Evolutionary conservation across 2,113 vertebrate genomes (phyloP), one percentile per base, ranked within the genome.

Genomic region (Chlorodrepanis virens): DNA sequence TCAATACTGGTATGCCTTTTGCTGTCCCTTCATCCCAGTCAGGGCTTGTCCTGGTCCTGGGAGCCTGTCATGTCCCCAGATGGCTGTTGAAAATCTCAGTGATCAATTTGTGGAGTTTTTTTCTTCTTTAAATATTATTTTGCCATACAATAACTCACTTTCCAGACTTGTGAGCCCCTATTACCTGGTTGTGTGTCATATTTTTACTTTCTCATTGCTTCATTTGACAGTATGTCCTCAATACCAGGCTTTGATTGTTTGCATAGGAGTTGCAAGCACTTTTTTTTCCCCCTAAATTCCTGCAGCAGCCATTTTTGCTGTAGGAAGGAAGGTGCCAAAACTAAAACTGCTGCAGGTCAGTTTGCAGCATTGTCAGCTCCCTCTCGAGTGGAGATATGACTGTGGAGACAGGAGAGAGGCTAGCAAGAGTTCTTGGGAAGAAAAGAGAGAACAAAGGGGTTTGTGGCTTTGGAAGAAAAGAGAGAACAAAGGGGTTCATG

Each of bases 1-100:
- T 99, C 95, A 99, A 99, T 83, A 99, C 99, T 97, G 99, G 99
- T 99, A 92, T 80, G 80, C 25, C 47, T 69, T 76, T 71, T 89
- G 57, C 83, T 90, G 42, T 63, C 14, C n/a, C 15, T 85, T 24
- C 14, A 23, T 16, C 47, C 49, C 50, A 77, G 59, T 33, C 60
- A 42, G 12, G 0, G 0, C 31, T 69, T 59, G 27, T 28, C 15
- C 5, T 15, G 11, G 3, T 45, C 27, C 24, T 77, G 14, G 33
- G 69, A 92, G 42, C 53, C 40, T 10, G 5, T 47, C 24, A 6
- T 42, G 28, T 72, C n/a, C 59, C 20, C 29, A 42, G 14, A 6
- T 54, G 10, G 40, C 50, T 76, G 31, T n/a, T 77, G 49, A 81
- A 23, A 53, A 52, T 49, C 19, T 63, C 15, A 28, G 8, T 67